phyloP scores from a whole-genome alignment of 2,797 vertebrate species.

The Melanotaenia boesemani region DNA sequence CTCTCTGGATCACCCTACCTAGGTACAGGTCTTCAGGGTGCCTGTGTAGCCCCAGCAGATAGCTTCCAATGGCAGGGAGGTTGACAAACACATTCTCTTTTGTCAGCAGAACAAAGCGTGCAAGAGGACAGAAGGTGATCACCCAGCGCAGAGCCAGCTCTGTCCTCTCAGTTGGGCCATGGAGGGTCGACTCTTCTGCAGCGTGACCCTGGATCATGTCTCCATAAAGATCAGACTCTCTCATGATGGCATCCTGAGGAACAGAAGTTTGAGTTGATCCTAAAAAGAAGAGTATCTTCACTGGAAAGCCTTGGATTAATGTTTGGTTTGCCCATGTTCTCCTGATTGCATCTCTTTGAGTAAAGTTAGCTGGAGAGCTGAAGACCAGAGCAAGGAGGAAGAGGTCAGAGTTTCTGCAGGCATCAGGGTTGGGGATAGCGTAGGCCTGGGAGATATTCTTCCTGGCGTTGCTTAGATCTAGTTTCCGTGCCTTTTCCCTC shows the following conservation, averaged over 20 bases:
- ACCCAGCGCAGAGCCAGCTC: constrained; percentile 86
- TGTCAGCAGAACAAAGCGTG: constrained; percentile 87
- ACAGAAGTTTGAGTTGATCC: constrained; percentile 57
- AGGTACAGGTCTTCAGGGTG: constrained; percentile 89
- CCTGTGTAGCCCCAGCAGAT: constrained; percentile 85
- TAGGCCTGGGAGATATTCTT: constrained; percentile 84
- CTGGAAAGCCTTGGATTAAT: constrained; percentile 58
- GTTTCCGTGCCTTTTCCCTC: constrained; percentile 87
- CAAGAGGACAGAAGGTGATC: constrained; percentile 88
- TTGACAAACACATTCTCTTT: constrained; percentile 88
- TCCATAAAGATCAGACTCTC: constrained; percentile 54
- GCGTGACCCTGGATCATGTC: constrained; percentile 71
- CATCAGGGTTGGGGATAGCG: constrained; percentile 64
- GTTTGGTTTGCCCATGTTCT: constrained; percentile 90
- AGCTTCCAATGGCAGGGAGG: constrained; percentile 82
- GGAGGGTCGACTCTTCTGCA: constrained; percentile 74
- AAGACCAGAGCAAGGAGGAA: constrained; percentile 89
- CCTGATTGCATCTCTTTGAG: constrained; percentile 84
- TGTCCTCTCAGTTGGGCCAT: constrained; percentile 81
- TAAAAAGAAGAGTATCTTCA: constrained; percentile 76
- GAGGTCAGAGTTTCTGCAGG: constrained; percentile 81
- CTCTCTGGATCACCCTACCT: constrained; percentile 86
- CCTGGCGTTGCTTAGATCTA: constrained; percentile 80
- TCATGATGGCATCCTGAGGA: constrained; percentile 76
- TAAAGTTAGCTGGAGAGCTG: constrained; percentile 84